These are phyloP conservation scores for Drosophila meridionalis DNA, from an alignment of 2,888 invertebrate genomes.

Conservation along the genomic window DNA sequence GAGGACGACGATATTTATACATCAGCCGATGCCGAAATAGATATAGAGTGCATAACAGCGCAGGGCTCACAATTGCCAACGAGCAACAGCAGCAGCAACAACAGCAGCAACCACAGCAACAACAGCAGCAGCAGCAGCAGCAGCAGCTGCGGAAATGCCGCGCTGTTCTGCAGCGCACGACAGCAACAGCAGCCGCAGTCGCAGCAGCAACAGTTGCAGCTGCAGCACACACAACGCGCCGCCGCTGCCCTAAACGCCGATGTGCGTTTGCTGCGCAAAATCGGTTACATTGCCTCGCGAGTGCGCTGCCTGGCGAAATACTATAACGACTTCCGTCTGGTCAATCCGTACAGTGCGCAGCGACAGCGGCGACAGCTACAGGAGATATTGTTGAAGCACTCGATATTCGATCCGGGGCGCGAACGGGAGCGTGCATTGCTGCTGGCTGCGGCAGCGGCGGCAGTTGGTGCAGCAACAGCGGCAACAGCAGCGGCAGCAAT, in stretches of 20 bases:
- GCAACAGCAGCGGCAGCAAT: slow-evolving; percentile 35
- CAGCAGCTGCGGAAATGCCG: slow-evolving; percentile 49
- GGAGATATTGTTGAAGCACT: slow-evolving; percentile 80
- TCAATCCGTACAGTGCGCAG: slow-evolving; percentile 83
- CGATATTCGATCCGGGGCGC: slow-evolving; percentile 73
- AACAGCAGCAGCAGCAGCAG: slow-evolving; percentile 39
- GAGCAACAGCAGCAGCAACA: slow-evolving; percentile 27
- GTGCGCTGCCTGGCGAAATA: slow-evolving; percentile 82
- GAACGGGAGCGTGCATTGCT: slow-evolving; percentile 61
- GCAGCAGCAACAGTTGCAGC: slow-evolving; percentile 20
- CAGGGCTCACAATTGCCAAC: slow-evolving; percentile 41
- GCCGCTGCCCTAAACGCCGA: slow-evolving; percentile 74
- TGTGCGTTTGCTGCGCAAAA: slow-evolving; percentile 84
- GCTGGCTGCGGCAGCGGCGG: slow-evolving; percentile 69
- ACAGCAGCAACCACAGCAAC: slow-evolving; percentile 4
- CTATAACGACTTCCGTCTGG: slow-evolving; percentile 81
- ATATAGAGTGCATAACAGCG: slow-evolving; percentile 42
- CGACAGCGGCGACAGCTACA: slow-evolving; percentile 82
- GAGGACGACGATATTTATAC: slow-evolving; percentile 24
- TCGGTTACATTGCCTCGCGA: slow-evolving; percentile 84
- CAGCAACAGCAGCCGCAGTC: slow-evolving; percentile 31
- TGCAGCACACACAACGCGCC: slow-evolving; percentile 36
- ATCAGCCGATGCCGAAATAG: slow-evolving; percentile 38
- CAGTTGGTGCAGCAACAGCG: slow-evolving; percentile 57
- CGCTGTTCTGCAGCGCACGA: slow-evolving; percentile 17